phyloP scores from a whole-genome alignment of 2,113 vertebrate species.

The Lethenteron camtschaticum region DNA sequence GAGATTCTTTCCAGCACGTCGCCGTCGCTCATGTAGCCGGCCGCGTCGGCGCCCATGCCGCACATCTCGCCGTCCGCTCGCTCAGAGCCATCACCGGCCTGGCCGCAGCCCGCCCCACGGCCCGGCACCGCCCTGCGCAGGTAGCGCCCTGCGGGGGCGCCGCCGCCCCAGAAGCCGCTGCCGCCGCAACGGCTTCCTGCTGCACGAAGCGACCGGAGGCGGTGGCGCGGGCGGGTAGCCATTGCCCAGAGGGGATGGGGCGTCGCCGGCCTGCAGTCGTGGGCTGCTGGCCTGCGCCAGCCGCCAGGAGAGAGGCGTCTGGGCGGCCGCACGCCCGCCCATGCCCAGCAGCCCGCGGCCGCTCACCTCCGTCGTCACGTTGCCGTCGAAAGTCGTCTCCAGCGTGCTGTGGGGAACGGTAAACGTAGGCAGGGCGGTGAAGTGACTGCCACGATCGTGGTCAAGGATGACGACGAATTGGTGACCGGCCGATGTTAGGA shows the following conservation, averaged over 20 bases:
- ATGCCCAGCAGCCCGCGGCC: slow-evolving; percentile 65
- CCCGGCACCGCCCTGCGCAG: neutral
- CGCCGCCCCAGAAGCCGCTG: neutral
- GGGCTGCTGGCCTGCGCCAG: slow-evolving; percentile 69
- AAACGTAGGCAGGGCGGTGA: neutral
- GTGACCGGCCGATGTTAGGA: neutral
- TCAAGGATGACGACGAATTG: neutral
- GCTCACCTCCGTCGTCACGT: slow-evolving; percentile 58
- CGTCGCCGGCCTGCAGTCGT: slow-evolving; percentile 78
- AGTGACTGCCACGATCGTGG: neutral
- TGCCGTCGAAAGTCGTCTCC: slow-evolving; percentile 77
- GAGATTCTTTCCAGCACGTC: slow-evolving; percentile 75
- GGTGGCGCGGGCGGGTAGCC: slow-evolving; percentile 39
- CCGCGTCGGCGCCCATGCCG: slow-evolving; percentile 43
- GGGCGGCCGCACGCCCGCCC: slow-evolving; percentile 23
- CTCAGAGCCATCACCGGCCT: neutral
- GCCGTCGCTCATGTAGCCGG: slow-evolving; percentile 88
- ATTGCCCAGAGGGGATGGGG: slow-evolving; percentile 47
- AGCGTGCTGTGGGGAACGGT: slow-evolving; percentile 31
- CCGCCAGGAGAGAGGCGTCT: slow-evolving; percentile 60
- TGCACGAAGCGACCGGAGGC: slow-evolving; percentile 29
- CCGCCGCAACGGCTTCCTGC: neutral
- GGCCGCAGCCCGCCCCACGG: neutral
- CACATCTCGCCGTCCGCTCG: slow-evolving; percentile 39
- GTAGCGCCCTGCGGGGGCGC: neutral